Base-by-base conservation (phyloP, 1,140 invertebrate species). In the Drosophila jambulina region DNA sequence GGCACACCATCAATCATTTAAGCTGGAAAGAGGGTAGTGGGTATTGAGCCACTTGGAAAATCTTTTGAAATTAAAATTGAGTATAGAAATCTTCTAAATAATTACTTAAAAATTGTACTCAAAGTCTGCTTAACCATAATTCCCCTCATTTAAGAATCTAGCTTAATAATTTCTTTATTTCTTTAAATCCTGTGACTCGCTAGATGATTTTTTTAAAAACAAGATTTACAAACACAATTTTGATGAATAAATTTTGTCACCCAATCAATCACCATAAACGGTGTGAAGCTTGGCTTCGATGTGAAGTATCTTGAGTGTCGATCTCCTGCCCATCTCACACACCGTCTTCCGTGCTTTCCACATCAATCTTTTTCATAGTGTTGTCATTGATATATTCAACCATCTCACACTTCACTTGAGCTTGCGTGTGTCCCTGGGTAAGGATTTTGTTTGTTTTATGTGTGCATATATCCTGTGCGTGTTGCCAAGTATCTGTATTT, bases 391-490 rank as follows among this genome's bases (percentile, higher is more conserved):
- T 82, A 75, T 82, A 82, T 74, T 62, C 62, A 67, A 60, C 53
- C 69, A 63, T 45, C 71, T 75, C 64, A 74, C 64, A 67, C 63
- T 75, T 58, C 60, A 48, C 53, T 65, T 82, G 60, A 67, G 69
- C 59, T 77, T 65, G 62, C 76, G 74, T 76, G 84, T 84, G 70
- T 80, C 58, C 51, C 62, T 68, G 58, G 23, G 56, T 36, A 75
- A 49, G 80, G 71, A 87, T 72, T 76, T 76, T 81, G 80, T 88
- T 90, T 90, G 77, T 78, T 90, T 84, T 88, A 68, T 80, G 51
- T 83, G 51, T 68, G 68, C 58, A 51, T 19, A 69, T 63, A 61
- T 58, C 57, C 59, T 69, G 61, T 80, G 69, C 62, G 43, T 74
- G 69, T 59, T 46, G 48, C 36, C 53, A 17, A 51, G 57, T 60